A percentile compares a stretch with the other conserved stretches of the same genome.
Conservation (phyloP, 1,140 invertebrate genomes). For the Bathynomus jamesi region DNA sequence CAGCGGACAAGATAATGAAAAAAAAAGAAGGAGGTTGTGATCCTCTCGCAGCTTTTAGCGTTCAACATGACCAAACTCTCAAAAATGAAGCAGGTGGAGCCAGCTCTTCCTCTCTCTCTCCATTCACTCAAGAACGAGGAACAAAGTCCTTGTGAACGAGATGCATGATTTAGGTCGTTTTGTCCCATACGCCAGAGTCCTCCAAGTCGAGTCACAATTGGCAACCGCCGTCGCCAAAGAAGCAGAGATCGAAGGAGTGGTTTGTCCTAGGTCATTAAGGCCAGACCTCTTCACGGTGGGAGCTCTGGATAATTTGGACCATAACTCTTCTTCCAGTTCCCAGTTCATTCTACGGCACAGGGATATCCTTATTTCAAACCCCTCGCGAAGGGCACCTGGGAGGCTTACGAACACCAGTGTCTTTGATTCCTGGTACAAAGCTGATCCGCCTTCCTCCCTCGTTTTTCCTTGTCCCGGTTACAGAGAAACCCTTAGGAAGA, state of each 20-base stretch:
- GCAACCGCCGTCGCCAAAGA: not conserved
- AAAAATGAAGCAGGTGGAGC: not conserved
- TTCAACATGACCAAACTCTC: constrained; percentile 2
- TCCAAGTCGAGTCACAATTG: not conserved
- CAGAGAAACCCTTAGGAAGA: constrained; percentile 6
- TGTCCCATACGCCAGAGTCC: constrained; percentile 2
- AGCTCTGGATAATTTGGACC: too few species aligned
- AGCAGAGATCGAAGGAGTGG: not conserved
- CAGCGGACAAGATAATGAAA: not conserved
- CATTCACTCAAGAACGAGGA: not conserved
- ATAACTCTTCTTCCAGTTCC: constrained; percentile 1
- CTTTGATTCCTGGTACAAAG: not conserved
- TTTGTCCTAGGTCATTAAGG: constrained; percentile 2
- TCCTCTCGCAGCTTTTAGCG: not conserved
- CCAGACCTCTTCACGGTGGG: not conserved
- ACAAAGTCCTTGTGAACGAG: constrained; percentile 4
- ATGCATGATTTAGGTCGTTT: not conserved
- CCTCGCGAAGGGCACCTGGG: not conserved
- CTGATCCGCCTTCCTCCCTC: not conserved
- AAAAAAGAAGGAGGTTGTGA: not conserved
- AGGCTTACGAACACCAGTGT: too few species aligned
- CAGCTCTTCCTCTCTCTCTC: constrained; percentile 5
- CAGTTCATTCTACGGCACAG: not conserved
- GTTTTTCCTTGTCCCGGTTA: constrained; percentile 1
- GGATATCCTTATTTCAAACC: constrained; percentile 1